Conservation (phyloP, 2,888 invertebrate genomes). For the Acanthacorydalis orientalis region DNA sequence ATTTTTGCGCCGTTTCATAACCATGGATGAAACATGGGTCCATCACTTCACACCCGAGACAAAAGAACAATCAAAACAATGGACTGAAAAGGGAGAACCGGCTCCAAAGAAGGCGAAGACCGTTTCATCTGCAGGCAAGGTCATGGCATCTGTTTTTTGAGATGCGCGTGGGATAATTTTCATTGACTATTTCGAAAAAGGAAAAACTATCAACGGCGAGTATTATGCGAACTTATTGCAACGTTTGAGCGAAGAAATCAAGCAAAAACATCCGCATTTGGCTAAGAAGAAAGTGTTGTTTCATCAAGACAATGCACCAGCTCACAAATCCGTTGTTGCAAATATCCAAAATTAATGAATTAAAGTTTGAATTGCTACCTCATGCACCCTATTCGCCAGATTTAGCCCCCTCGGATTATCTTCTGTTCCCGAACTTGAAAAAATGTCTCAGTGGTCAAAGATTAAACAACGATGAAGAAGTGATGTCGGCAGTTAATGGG, state of each 20-base stretch:
- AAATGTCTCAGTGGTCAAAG: not conserved
- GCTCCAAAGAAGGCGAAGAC: not conserved
- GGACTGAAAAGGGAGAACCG: not conserved
- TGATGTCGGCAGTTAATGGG: not conserved
- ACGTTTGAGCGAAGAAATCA: constrained; percentile 7
- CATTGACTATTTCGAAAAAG: constrained; percentile 7
- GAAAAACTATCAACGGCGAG: constrained; percentile 9
- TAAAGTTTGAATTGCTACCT: constrained; percentile 9
- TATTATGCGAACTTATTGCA: constrained; percentile 8
- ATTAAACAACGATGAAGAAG: not conserved
- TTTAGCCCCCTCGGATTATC: constrained; percentile 9
- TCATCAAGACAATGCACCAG: constrained; percentile 11
- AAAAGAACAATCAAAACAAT: not conserved
- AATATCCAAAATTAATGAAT: constrained; percentile 4
- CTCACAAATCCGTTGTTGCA: not conserved
- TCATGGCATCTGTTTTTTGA: constrained; percentile 12
- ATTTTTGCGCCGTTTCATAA: constrained; percentile 15
- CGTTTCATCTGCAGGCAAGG: constrained; percentile 8
- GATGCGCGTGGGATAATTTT: constrained; percentile 9
- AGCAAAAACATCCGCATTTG: constrained; percentile 9
- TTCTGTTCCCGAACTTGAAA: constrained; percentile 1
- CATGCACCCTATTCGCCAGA: constrained; percentile 9
- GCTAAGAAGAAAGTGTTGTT: constrained; percentile 11
- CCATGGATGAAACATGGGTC: constrained; percentile 17
- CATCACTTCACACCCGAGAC: constrained; percentile 11